Evolutionary conservation across 2,113 vertebrate genomes (phyloP), one percentile per base, ranked within the genome.

Genomic region (Aix galericulata): DNA sequence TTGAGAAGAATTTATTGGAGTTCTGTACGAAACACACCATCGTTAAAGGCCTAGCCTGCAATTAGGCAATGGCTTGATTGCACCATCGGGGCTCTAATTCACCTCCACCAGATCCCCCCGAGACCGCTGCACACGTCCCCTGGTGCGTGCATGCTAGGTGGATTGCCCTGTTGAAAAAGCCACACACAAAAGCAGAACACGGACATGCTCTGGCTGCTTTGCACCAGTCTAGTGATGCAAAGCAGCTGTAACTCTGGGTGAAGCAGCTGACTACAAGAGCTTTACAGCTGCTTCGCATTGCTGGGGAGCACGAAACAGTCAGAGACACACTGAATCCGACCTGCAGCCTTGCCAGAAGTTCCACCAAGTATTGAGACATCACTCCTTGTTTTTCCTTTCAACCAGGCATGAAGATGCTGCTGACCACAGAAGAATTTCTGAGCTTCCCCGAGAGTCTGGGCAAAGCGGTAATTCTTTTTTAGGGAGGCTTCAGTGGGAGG

Each of bases 371-470:
- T 66, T 94, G 82, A 94, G 59, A 80, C 75, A 89, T 91, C 63
- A 23, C 63, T 77, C 78, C 76, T 82, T 94, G 68, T 48, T 89
- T 93, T 82, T 85, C 26, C 58, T 90, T 96, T 82, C 53, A 87
- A 85, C 40, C 59, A 55, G 86, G 87, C 76, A 67, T 68, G 60
- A 96, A 88, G 91, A 93, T 81, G 72, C 42, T 96, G 79, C 76
- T 90, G 89, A 86, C 91, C 87, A 80, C 82, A 91, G 82, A 94
- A 94, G 55, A 91, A 95, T 91, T 89, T 91, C 94, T 83, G 85
- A 83, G 89, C 88, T 90, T 95, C 89, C 75, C 52, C 46, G 63
- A 46, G 85, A 77, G 56, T 68, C 88, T 56, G 68, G 72, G 87
- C 85, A 89, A 89, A 92, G 82, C 1, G 4, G 44, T 75, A 27